Percentiles rank a stretch among this genome's conserved stretches.
Evolutionary conservation across 2,797 vertebrate species (phyloP).

Genomic region (Cossypha niveicapilla): DNA sequence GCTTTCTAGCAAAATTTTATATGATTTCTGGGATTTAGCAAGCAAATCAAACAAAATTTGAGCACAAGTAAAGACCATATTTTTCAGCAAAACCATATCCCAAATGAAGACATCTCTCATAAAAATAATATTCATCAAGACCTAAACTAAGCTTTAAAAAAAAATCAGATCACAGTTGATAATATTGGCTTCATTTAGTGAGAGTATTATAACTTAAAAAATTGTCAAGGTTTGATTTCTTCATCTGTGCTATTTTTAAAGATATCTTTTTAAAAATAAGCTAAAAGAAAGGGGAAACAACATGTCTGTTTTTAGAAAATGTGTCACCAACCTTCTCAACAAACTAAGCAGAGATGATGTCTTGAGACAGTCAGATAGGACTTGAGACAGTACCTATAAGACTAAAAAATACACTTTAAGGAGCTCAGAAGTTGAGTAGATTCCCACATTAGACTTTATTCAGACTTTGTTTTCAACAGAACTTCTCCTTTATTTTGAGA

Average conservation of each 20-base stretch:
- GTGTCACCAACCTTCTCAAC: background rate
- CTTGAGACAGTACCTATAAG: background rate
- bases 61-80: background rate
- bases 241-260: background rate
- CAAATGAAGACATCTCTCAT: background rate
- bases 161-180: background rate
- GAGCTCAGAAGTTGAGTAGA: background rate
- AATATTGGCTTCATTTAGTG: background rate
- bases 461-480: background rate
- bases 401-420: background rate
- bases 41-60: background rate
- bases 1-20: background rate
- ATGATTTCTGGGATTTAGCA: background rate
- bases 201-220: background rate
- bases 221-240: background rate
- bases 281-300: background rate
- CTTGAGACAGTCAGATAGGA: background rate
- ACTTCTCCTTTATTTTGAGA: background rate
- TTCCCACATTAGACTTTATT: background rate
- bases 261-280: background rate
- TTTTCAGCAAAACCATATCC: background rate
- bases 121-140: background rate
- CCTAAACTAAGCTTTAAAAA: background rate
- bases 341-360: background rate
- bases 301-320: background rate